Evolutionary conservation across 2,888 invertebrate species (phyloP).

Genomic region (Drosophila atripex): DNA sequence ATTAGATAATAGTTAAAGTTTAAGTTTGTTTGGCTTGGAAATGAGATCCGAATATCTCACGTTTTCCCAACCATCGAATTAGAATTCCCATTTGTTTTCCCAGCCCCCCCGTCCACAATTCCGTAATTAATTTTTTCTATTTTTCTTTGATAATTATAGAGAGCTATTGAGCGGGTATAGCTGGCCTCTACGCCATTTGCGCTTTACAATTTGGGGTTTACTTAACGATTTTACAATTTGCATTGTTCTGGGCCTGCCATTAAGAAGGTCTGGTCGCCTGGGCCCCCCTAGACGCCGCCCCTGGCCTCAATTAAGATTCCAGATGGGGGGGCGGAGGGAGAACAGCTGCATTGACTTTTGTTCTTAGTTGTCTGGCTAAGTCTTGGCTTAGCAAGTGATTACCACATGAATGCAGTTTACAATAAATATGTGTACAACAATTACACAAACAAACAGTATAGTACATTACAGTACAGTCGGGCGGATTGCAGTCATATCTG

Average conservation of each 20-base stretch:
- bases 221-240: slow-evolving; percentile 30
- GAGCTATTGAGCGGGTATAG: slow-evolving; percentile 24
- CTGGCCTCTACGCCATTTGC: slow-evolving; percentile 11
- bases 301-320: slow-evolving; percentile 33
- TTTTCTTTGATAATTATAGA: slow-evolving; percentile 27
- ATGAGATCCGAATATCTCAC: slow-evolving; percentile 31
- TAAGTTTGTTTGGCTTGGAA: neutral
- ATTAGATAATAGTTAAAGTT: neutral
- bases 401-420: slow-evolving; percentile 32
- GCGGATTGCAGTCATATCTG: neutral
- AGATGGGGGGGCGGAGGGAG: neutral
- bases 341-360: slow-evolving; percentile 49
- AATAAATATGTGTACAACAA: slow-evolving; percentile 8
- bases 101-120: slow-evolving; percentile 25
- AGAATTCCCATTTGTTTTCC: slow-evolving; percentile 27
- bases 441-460: slow-evolving; percentile 3
- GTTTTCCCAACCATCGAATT: slow-evolving; percentile 37
- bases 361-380: slow-evolving; percentile 51
- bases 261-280: neutral
- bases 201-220: slow-evolving; percentile 27
- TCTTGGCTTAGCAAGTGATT: slow-evolving; percentile 52
- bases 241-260: slow-evolving; percentile 30
- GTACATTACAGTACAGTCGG: too few relatives aligned
- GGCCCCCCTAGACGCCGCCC: too few relatives aligned
- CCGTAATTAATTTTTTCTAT: slow-evolving; percentile 21